Base-by-base conservation (phyloP, 1,140 invertebrate species). In the Temnothorax curvispinosus region DNA sequence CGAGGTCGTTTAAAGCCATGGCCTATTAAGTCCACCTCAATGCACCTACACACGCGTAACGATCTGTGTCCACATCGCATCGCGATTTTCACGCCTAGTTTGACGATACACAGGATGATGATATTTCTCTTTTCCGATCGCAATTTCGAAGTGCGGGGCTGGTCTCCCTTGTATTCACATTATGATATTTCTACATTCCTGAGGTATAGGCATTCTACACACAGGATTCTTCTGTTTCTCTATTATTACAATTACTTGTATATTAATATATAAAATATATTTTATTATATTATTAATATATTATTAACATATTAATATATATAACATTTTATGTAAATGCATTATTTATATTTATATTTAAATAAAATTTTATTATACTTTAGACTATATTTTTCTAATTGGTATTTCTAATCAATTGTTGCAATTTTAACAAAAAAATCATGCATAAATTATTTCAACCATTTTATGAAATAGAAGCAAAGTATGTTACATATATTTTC, bases 71-170 rank as follows among this genome's bases (percentile, higher is more conserved):
- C 67, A 82, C 67, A 82, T 82, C 54, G 38, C 67, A 72, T 82
- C 67, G 78, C 78, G 80, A 74, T 82, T 82, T 82, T 82, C 80
- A 82, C 54, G 80, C 80, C 67, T 82, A 74, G 67, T 82, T 82
- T 82, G 52, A 74, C 67, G 67, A 72, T 47, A 35, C 32, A 32
- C 38, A 35, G 38, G 27, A 52, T 52, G 52, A 52, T 64, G 50
- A 56, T 54, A 18, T 82, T 82, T 82, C 80, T 82, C 80, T 82
- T 74, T 82, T 82, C 44, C n/a, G 50, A 81, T 41, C 47, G n/a
- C 35, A 35, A 32, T 54, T 69, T 32, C 21, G n/a, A 81, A 69
- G 5, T 18, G n/a, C n/a, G n/a, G 11, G 21, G 15, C 13, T 32
- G 18, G 64, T 13, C 32, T 38, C 41, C 44, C 44, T 47, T 27